Base-by-base conservation (phyloP, 2,113 vertebrate genomes). In the Dromiciops gliroides region DNA sequence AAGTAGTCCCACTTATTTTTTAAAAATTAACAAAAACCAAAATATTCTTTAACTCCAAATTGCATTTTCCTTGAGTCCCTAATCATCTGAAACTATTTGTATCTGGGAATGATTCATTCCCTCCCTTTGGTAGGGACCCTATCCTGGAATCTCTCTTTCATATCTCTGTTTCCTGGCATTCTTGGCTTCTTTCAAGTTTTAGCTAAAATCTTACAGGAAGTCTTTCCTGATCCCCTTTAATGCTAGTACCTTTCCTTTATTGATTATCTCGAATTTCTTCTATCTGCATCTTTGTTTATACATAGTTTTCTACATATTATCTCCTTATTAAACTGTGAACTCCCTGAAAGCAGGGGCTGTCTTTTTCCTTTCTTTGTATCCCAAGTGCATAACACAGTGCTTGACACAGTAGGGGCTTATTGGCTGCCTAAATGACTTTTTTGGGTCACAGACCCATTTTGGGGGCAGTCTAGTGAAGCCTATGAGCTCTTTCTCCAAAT, bases 61-160 rank as follows among this genome's bases (percentile, higher is more conserved):
- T 91, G 50, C 44, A 3, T 9, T 25, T n/a, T 25, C 28, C 24
- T 5, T 3, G 50, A 94, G 67, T 75, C 83, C 47, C 50, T 83
- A 0, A 3, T 6, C 37, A 1, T 16, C 22, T 47, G 26, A 52
- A 14, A 9, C 5, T 2, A 16, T 8, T 0, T 44, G 7, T 83
- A 44, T 44, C n/a, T 83, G 37, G 67, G 67, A 83, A 44, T 83
- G n/a, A 83, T 11, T 83, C 19, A 44, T 44, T 83, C n/a, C n/a
- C n/a, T 83, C 16, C 67, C 23, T 83, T 83, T 19, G n/a, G 8
- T 44, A 23, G 67, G 67, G 19, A 83, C 26, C n/a, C 67, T 7
- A 83, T 14, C 37, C 67, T 83, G 67, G 37, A 83, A 44, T 83
- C 67, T 44, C 67, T n/a, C 19, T n/a, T 83, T 44, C 8, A 26